Conservation (phyloP, 1,140 invertebrate species). For the Phortica variegata region DNA sequence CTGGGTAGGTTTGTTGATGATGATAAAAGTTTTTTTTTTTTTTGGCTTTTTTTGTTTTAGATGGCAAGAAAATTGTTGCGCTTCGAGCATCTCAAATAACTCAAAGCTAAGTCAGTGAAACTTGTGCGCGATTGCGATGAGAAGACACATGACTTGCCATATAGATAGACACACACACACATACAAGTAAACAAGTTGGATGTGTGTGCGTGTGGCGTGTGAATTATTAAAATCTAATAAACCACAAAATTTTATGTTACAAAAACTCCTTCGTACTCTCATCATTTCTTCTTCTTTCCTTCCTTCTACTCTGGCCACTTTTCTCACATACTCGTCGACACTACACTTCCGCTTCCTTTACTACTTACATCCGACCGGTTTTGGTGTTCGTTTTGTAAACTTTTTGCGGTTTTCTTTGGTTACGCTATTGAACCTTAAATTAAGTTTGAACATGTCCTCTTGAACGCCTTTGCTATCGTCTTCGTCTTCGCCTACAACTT, state of each 20-base stretch:
- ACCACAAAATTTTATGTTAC: slow-evolving; percentile 57
- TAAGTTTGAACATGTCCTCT: slow-evolving; percentile 56
- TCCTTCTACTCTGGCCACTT: background rate
- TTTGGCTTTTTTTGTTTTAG: no score
- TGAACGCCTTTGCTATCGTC: no score
- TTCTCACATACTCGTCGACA: no score
- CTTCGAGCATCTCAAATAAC: no score
- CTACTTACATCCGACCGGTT: slow-evolving; percentile 28
- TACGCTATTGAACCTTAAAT: slow-evolving; percentile 57
- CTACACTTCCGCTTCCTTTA: background rate
- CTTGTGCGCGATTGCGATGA: no score
- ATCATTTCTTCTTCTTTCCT: background rate
- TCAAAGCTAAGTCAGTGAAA: no score
- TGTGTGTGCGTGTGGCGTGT: slow-evolving; percentile 33
- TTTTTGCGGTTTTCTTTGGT: slow-evolving; percentile 54
- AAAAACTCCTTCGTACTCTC: slow-evolving; percentile 40
- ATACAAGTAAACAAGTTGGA: background rate
- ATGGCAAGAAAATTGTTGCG: no score
- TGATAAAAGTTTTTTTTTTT: slow-evolving; percentile 54
- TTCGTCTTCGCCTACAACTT: slow-evolving; percentile 16
- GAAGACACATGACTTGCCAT: no score
- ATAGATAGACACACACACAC: slow-evolving; percentile 5
- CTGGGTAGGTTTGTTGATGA: no score
- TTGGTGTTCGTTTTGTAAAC: no score
- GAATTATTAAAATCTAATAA: slow-evolving; percentile 58